Conservation (phyloP, 2,113 vertebrate genomes). For the Periophthalmodon schlosseri region DNA sequence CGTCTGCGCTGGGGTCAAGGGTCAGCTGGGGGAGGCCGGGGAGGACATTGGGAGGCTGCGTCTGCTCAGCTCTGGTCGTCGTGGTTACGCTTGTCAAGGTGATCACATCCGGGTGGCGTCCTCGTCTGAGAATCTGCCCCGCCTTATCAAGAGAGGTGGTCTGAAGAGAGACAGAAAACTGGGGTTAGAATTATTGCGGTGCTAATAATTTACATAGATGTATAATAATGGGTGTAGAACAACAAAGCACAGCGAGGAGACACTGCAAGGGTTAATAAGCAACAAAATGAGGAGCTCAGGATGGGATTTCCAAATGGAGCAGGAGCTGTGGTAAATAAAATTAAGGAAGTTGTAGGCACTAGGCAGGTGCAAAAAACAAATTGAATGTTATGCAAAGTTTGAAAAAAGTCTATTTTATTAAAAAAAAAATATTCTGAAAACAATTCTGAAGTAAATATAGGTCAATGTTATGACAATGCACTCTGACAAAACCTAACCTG, state of each 20-base stretch:
- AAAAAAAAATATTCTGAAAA: no score
- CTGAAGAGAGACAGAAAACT: conserved; percentile 61
- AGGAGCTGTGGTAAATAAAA: neutral
- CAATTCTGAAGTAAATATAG: no score
- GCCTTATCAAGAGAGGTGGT: conserved; percentile 99
- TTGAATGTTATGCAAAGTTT: no score
- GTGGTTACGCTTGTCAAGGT: conserved; percentile 41
- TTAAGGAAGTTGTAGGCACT: no score
- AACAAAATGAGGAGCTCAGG: neutral
- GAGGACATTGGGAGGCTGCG: conserved; percentile 58
- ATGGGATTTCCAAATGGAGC: no score
- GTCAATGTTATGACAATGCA: no score
- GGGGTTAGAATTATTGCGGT: neutral
- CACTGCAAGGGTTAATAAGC: neutral
- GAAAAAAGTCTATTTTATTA: no score
- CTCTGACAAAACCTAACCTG: no score
- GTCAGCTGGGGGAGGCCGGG: conserved; percentile 57
- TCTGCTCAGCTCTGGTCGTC: conserved; percentile 23
- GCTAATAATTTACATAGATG: neutral
- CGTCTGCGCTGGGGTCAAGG: conserved; percentile 44
- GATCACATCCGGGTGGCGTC: conserved; percentile 96
- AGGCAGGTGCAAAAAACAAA: no score
- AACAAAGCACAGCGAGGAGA: neutral
- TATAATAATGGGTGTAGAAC: neutral
- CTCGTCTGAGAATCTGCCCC: conserved; percentile 99